Base-by-base conservation (phyloP, 1,140 invertebrate species). In the Lethrus apterus region DNA sequence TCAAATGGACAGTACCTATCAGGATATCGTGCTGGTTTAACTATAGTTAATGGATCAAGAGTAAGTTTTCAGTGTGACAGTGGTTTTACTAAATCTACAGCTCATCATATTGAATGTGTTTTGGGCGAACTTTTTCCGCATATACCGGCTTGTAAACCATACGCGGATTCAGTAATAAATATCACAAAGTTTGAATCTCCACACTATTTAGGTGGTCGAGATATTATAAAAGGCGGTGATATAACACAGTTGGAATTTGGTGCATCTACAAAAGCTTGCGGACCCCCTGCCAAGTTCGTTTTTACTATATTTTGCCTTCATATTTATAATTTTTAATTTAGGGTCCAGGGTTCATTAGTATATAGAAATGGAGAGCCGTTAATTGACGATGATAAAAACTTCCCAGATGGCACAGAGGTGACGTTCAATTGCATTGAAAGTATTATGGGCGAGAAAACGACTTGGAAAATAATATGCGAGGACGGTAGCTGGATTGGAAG, bases 381-480 rank as follows among this genome's bases (percentile, higher is more conserved):
- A n/a, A 50, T 58, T 15, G 66, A 67, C 26, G 60, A 65, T 42
- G 72, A 76, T 2, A 67, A 70, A 15, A 69, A 76, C 24, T 88
- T 84, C 59, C 79, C 84, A 4, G 82, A 88, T 56, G 83, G 83
- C 1, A 85, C 84, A 0, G 83, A 88, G 64, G 80, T 89, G 10
- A 83, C 81, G 1, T 89, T 88, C 62, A 79, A 83, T 52, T 90
- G 87, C 59, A 84, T 87, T 23, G 78, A 80, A 1, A 80, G 79
- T 46, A 82, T 84, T 4, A 82, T 83, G 66, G 83, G 81, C 0
- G 83, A 86, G 63, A 81, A 81, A 55, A 83, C 78, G 2, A 86
- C 83, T 0, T 89, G 86, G 86, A 80, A 83, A 48, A 83, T 89
- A 40, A 76, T 84, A 14, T 91, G 87, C 57, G 84, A 88, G 60